Base-by-base conservation (phyloP, 1,140 invertebrate genomes). In the Drosophila lacteicornis region DNA sequence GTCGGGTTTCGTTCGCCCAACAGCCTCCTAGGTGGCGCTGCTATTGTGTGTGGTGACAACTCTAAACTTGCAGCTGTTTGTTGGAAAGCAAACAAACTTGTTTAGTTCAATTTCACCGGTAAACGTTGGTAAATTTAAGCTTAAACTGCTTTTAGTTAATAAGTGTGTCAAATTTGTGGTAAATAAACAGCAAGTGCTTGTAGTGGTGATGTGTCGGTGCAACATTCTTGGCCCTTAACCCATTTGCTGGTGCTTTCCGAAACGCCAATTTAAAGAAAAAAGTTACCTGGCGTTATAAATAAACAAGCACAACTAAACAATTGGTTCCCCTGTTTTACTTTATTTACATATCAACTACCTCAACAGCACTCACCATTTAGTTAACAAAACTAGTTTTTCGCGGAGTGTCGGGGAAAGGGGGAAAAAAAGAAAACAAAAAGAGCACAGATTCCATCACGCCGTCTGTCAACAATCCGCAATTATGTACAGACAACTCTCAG, bases 321-420 rank as follows among this genome's bases (percentile, higher is more conserved):
- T 45, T 50, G 12, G 17, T 30, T 3, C 45, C 40, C 40, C 45
- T 49, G 68, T 75, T 46, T 42, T 75, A n/a, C 4, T 27, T 58
- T 63, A 36, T 76, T 76, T 58, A 66, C 40, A 27, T 7, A 27
- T 7, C 12, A 11, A 17, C 42, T 60, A n/a, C 27, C 15, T 15
- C 62, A 12, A 43, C 13, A 33, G n/a, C 22, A 49, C 53, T 59
- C 58, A 43, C 7, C 38, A 36, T 45, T 45, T 19, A 43, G 9
- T 11, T 22, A 53, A n/a, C 3, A 56, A 79, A 85, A 86, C 82
- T 86, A 75, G 82, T 86, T 86, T 85, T 70, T 25, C 46, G 11
- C 55, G 63, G 57, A 63, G 51, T 59, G 61, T 25, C 8, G 38
- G 4, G 9, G 17, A 12, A 36, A 17, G 11, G 27, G 22, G 51